Evolutionary conservation across 2,888 invertebrate genomes (phyloP).

Genomic region (Tetrapedia diversipes): DNA sequence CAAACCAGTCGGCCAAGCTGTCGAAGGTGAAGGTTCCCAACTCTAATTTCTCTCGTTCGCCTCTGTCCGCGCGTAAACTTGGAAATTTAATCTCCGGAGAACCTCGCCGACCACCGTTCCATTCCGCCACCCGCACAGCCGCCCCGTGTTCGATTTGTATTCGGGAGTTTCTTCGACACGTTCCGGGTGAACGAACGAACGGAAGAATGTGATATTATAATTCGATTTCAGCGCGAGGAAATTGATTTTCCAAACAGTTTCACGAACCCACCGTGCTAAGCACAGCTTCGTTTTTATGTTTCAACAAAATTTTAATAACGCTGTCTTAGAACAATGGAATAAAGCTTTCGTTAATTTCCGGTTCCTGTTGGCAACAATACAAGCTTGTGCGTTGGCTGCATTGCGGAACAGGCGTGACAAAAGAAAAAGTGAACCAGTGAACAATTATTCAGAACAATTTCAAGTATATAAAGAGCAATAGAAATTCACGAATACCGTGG

Average conservation of each 20-base stretch:
- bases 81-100: constrained; percentile 47
- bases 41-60: constrained; percentile 31
- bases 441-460: no score
- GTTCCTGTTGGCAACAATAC: no score
- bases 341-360: no score
- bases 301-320: no score
- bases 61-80: constrained; percentile 36
- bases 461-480: no score
- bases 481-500: background rate
- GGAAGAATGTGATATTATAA: background rate
- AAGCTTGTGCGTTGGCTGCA: no score
- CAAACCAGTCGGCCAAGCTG: background rate
- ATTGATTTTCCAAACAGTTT: background rate
- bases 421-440: no score
- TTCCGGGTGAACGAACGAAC: background rate
- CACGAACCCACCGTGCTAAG: no score
- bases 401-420: no score
- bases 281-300: no score
- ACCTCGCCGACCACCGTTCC: constrained; percentile 9
- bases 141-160: constrained; percentile 9
- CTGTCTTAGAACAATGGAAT: no score
- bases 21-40: constrained; percentile 34
- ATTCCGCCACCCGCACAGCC: no score
- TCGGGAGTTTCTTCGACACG: background rate
- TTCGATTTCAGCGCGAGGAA: background rate